A percentile compares a stretch with the other conserved stretches of the same genome.
Evolutionary conservation across 2,113 vertebrate genomes (phyloP).

Genomic region (Chaetura pelagica): DNA sequence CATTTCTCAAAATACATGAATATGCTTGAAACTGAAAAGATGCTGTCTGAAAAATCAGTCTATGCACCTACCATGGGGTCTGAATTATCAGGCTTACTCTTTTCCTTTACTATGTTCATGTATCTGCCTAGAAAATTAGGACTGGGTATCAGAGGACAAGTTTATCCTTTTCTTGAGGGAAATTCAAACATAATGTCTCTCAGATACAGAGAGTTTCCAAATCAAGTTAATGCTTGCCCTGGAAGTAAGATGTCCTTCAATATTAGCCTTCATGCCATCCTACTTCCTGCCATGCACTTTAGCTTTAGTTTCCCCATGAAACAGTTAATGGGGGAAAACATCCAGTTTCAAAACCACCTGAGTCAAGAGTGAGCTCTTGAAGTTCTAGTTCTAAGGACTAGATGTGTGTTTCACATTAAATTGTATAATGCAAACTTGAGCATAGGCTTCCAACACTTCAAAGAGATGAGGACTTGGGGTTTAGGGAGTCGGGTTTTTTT

Average conservation of each 20-base stretch:
- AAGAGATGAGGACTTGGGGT: background rate
- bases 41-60: background rate
- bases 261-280: background rate
- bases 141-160: background rate
- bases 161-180: background rate
- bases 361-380: background rate
- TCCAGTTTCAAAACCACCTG: background rate
- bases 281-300: background rate
- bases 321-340: rapidly evolving
- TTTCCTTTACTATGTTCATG: background rate
- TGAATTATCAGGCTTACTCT: background rate
- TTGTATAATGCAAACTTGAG: background rate
- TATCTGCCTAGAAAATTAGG: background rate
- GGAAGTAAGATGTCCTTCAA: background rate
- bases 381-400: background rate
- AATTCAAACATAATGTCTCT: background rate
- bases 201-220: background rate
- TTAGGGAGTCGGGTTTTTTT: background rate
- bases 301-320: background rate
- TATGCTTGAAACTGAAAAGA: background rate
- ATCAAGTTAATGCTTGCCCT: background rate
- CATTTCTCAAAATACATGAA: background rate
- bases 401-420: background rate
- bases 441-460: background rate
- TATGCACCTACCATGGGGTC: background rate